These are phyloP conservation scores for Tenualosa thibaudeaui DNA, from an alignment of 2,797 vertebrate species.

Conservation along the genomic window DNA sequence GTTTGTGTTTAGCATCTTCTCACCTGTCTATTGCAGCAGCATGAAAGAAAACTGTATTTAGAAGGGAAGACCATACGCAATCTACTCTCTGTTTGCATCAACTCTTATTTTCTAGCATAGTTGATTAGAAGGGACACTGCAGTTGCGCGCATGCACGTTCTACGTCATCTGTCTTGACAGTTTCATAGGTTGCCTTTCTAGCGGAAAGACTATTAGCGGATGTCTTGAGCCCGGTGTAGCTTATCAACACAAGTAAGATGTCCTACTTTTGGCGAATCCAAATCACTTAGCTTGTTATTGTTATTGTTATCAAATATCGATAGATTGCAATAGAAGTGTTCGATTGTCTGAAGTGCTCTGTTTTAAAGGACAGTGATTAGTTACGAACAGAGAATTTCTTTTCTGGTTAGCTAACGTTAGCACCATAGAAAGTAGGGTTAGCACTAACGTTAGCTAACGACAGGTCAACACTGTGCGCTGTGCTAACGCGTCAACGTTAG, in stretches of 20 bases:
- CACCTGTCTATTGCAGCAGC: no score
- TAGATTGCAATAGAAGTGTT: neutral
- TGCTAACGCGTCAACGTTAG: neutral
- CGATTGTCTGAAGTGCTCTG: neutral
- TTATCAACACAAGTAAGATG: conserved; percentile 51
- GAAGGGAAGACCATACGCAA: no score
- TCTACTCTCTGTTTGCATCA: no score
- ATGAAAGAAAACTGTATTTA: no score
- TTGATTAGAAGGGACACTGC: no score
- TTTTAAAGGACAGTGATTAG: neutral
- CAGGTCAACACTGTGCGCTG: neutral
- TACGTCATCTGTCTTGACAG: neutral
- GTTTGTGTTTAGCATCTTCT: no score
- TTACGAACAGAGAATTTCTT: neutral
- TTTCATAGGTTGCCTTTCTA: conserved; percentile 35
- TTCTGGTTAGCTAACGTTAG: neutral
- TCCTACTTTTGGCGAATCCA: neutral
- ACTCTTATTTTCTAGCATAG: no score
- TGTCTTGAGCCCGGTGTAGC: conserved; percentile 41
- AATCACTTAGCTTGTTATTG: neutral
- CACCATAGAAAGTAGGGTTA: no score
- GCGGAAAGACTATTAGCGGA: conserved; percentile 43
- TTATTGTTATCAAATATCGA: neutral
- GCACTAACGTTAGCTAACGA: neutral
- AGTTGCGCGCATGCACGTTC: neutral